A percentile compares a stretch with the other conserved stretches of the same genome.
Conservation (phyloP, 2,888 invertebrate species). For the Heliconius charithonia region DNA sequence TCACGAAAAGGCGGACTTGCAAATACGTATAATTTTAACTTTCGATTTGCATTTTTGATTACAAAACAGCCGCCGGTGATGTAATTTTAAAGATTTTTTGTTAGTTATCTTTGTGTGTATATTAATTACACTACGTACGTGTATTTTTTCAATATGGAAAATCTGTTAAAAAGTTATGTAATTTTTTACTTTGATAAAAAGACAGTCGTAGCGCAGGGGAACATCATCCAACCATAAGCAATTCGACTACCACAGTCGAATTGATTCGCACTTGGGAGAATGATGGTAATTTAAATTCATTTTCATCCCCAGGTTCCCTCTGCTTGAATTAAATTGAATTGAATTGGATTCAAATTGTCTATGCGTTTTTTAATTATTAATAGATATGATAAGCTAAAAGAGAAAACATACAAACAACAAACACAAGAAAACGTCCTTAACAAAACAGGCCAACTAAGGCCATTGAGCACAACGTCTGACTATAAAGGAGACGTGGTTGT, state of each 20-base stretch:
- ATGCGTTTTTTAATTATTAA: neutral
- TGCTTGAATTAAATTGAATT: too few relatives aligned
- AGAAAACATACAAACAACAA: too few relatives aligned
- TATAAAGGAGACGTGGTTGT: too few relatives aligned
- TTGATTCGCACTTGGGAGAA: neutral
- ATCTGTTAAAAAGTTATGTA: neutral
- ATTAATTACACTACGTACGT: neutral
- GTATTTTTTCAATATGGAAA: neutral
- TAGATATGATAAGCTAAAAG: neutral
- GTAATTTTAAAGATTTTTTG: constrained; percentile 6
- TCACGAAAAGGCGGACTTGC: constrained; percentile 32
- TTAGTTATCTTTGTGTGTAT: neutral
- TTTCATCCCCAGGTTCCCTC: too few relatives aligned
- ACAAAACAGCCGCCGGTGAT: constrained; percentile 25
- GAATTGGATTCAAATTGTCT: neutral
- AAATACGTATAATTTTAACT: constrained; percentile 38
- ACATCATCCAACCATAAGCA: neutral
- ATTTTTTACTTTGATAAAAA: too few relatives aligned
- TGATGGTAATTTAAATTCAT: too few relatives aligned
- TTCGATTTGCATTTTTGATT: constrained; percentile 40
- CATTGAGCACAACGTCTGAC: too few relatives aligned
- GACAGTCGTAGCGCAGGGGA: neutral
- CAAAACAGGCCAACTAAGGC: too few relatives aligned
- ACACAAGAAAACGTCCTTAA: too few relatives aligned
- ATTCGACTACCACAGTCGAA: too few relatives aligned